Conservation (phyloP, 2,888 invertebrate genomes). For the Rhogogaster chlorosoma region DNA sequence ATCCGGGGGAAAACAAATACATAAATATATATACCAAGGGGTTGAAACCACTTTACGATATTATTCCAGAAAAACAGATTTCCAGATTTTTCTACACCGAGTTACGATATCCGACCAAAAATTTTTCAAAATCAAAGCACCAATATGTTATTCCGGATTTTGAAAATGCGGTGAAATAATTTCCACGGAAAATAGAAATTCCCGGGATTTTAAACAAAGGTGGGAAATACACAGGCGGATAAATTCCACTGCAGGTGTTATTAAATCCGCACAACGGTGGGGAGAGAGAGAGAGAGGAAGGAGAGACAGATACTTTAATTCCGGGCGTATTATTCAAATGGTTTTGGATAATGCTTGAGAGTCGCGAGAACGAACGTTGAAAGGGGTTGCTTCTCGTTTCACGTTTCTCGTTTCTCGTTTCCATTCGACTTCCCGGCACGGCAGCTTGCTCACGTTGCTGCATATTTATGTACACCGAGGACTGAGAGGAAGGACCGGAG, state of each 20-base stretch:
- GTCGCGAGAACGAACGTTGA: constrained; percentile 9
- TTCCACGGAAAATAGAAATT: background rate
- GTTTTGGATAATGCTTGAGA: constrained; percentile 32
- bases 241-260: background rate
- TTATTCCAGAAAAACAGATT: background rate
- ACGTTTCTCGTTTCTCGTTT: background rate
- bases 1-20: background rate
- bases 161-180: no score
- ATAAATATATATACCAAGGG: background rate
- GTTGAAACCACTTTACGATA: background rate
- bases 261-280: background rate
- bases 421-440: background rate
- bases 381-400: constrained; percentile 5
- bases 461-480: constrained; percentile 24
- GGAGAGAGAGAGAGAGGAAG: background rate
- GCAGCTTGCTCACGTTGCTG: constrained; percentile 5
- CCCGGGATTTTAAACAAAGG: background rate
- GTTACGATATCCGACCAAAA: no score
- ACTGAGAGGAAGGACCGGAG: background rate
- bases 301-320: background rate
- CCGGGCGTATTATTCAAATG: constrained; percentile 14
- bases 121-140: no score
- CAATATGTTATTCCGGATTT: no score
- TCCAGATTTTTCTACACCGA: no score
- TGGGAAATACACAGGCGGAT: background rate